Conservation (phyloP, 2,113 vertebrate genomes). For the Lasiurus cinereus region DNA sequence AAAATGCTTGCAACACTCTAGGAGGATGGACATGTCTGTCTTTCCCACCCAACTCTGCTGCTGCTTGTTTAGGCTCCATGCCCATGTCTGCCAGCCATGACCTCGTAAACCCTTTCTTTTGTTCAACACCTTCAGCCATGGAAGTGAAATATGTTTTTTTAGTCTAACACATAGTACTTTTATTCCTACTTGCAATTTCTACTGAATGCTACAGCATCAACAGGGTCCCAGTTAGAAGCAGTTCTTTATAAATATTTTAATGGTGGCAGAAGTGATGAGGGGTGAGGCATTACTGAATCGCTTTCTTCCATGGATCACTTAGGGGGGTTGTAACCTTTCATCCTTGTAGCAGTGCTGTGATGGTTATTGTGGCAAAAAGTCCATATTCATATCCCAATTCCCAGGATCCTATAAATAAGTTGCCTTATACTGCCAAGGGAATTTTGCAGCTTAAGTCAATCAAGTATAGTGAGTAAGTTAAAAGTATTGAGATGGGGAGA, state of each 20-base stretch:
- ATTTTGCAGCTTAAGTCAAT: background rate
- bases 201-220: background rate
- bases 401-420: background rate
- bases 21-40: background rate
- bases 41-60: background rate
- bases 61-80: background rate
- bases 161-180: background rate
- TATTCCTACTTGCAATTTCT: background rate
- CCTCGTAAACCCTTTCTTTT: background rate
- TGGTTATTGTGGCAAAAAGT: background rate
- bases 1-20: background rate
- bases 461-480: conserved; percentile 13
- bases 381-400: background rate
- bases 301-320: background rate
- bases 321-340: background rate
- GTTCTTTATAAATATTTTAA: background rate
- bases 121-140: background rate
- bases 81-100: background rate
- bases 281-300: background rate
- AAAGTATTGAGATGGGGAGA: conserved; percentile 20
- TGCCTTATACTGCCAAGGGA: background rate
- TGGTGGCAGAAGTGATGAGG: background rate
- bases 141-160: background rate
- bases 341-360: background rate
- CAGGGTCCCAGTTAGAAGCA: background rate